Evolutionary conservation across 2,888 invertebrate species (phyloP), one percentile per base, ranked within the genome.

Genomic region (Hedychridium roseum): DNA sequence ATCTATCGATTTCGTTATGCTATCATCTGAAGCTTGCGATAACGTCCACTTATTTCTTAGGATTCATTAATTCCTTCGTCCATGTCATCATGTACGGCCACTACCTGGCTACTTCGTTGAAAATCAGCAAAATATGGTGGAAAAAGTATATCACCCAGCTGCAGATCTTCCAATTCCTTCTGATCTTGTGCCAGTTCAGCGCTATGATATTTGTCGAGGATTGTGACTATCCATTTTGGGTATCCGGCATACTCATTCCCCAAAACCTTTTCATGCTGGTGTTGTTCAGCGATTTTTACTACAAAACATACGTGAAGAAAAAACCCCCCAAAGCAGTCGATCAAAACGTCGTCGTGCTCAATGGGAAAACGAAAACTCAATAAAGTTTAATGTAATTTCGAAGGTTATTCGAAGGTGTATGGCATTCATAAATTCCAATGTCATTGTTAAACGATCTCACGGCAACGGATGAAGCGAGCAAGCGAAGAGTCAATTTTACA

Each of bases 141-240:
- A 94, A 94, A 74, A 90, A 89, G 57, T 84, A 91, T 68, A 88
- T 95, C 50, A 94, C 94, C 0, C 90, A 89, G 69, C 71, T 94
- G 62, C 94, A 95, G 80, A 84, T 94, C 82, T 11, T 82, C 0
- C 91, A 91, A 72, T 91, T 91, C 68, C 78, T 85, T 20, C 67
- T 84, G 51, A 79, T 86, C 20, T 76, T 85, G 0, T 43, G 86
- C 0, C 87, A 88, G 71, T 84, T 82, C 76, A 51, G 71, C 0
- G 61, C 75, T 7, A 49, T 84, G 23, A 60, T 82, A 0, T 80
- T 85, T 66, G 74, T 71, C 23, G 68, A 82, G 0, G 80, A 84
- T 54, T 90, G 89, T 60, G 80, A 61, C 0, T 88, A 82, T 62
- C 88, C 89, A 1, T 79, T 81, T 6, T 83, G 84, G 81, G 71